These are phyloP conservation scores for Hyperopisus bebe DNA, from an alignment of 2,113 vertebrate species.

Conservation along the genomic window DNA sequence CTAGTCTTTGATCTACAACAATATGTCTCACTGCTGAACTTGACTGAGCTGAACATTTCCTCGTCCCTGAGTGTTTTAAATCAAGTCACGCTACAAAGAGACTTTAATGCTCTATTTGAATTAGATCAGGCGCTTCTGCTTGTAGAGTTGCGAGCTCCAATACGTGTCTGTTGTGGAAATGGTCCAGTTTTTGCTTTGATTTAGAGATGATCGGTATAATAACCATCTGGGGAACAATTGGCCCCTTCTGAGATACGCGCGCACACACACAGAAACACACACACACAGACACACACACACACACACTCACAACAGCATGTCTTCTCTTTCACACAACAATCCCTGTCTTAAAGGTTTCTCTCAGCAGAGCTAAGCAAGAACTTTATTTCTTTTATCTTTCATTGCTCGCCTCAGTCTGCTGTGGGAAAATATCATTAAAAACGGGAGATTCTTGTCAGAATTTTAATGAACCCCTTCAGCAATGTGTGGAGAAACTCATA, in stretches of 20 bases:
- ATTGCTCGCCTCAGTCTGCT: constrained; percentile 11
- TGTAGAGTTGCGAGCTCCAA: not conserved
- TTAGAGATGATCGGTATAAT: constrained; percentile 5
- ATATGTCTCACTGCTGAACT: not conserved
- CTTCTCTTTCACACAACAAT: constrained; percentile 10
- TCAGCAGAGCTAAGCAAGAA: constrained; percentile 1
- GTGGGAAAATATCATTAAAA: constrained; percentile 30
- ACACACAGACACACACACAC: not conserved
- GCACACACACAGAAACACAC: not conserved
- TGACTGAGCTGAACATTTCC: constrained; percentile 6
- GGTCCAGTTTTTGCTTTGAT: constrained; percentile 14
- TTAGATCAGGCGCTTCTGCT: constrained; percentile 10
- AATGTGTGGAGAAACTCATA: constrained; percentile 14
- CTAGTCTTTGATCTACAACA: not conserved
- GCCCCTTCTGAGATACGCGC: not conserved
- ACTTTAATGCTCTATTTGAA: constrained; percentile 9
- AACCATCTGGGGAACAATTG: not conserved
- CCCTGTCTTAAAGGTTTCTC: not conserved
- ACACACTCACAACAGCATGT: not conserved
- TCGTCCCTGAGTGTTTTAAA: constrained; percentile 22
- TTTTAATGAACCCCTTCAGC: constrained; percentile 18
- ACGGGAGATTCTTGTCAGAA: constrained; percentile 20
- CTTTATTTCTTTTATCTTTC: constrained; percentile 2
- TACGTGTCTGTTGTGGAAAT: not conserved
- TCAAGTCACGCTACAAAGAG: constrained; percentile 7